A percentile compares a stretch with the other conserved stretches of the same genome.
phyloP scores from a whole-genome alignment of 1,140 invertebrate genomes.

The Drosophila pachea region DNA sequence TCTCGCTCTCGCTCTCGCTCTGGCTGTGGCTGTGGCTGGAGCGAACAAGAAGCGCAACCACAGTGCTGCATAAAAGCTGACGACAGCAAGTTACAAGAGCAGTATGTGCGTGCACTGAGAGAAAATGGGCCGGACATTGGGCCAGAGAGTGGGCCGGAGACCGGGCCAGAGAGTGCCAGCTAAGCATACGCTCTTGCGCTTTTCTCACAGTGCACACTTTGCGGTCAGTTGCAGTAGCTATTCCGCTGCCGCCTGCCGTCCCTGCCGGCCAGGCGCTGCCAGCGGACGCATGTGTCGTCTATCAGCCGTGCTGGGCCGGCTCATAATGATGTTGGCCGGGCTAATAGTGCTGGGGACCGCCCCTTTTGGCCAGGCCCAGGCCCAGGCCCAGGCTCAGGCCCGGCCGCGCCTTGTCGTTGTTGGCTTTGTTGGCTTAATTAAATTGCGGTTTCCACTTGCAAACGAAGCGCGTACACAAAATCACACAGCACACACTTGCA shows the following conservation, averaged over 20 bases:
- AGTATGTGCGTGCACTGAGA: background rate
- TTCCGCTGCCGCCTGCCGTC: background rate
- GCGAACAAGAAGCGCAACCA: background rate
- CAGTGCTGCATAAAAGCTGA: background rate
- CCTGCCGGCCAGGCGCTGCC: background rate
- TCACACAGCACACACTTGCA: slow-evolving; percentile 42
- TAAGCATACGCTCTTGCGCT: background rate
- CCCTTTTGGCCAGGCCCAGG: background rate
- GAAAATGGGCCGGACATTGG: background rate
- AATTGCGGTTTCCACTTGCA: slow-evolving; percentile 74
- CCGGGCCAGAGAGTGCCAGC: background rate
- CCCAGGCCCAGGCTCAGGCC: too few relatives aligned
- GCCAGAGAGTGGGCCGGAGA: too few relatives aligned
- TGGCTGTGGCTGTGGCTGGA: background rate
- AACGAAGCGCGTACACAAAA: slow-evolving; percentile 76
- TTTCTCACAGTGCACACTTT: slow-evolving; percentile 7
- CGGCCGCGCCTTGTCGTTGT: slow-evolving; percentile 11
- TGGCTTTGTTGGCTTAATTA: slow-evolving; percentile 74
- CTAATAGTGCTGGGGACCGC: slow-evolving; percentile 21
- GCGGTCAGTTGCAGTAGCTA: background rate
- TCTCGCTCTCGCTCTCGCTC: too few relatives aligned
- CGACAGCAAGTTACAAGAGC: slow-evolving; percentile 1
- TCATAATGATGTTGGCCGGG: slow-evolving; percentile 29
- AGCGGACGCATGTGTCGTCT: slow-evolving; percentile 1
- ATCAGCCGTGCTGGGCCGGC: slow-evolving; percentile 1